Base-by-base conservation (phyloP, 2,797 vertebrate species). In the Halcyon badia region DNA sequence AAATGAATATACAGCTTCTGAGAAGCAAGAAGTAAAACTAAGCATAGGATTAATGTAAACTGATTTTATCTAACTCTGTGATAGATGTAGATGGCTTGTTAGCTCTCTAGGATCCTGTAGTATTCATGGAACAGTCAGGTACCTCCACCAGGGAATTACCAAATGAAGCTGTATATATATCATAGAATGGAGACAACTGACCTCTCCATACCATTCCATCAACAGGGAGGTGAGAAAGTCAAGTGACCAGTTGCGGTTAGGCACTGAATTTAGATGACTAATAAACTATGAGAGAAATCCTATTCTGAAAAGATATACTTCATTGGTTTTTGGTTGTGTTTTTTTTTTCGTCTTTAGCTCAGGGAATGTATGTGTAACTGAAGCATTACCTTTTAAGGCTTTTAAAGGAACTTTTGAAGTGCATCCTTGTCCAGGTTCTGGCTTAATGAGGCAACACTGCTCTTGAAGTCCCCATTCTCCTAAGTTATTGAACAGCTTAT, bases 151-250 rank as follows among this genome's bases (percentile, higher is more conserved):
- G 21, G 6, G 10, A 79, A 41, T 57, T 42, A 21, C 41, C 41
- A 46, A 51, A 37, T 6, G 7, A 39, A 8, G 13, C 9, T 57
- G 22, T 37, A 33, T 5, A 5, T 3, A 1, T 39, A 7, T 8
- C 39, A 37, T 4, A 33, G 14, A 9, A 12, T 9, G 31, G 44
- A 44, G 35, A 69, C 14, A 70, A n/a, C 20, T n/a, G 7, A 68
- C 7, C 4, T 16, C 30, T 42, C 5, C 16, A 12, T 18, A 57
- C 3, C 4, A 5, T 61, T 56, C 11, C 13, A 75, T 9, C 11
- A 20, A 8, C 2, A 62, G 30, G 8, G 19, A 42, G 9, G 3
- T 33, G 4, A 1, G 14, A 4, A 14, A 41, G 14, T 2, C 22
- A 37, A 51, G 37, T 1, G 9, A 42, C 35, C 8, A 22, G 15